Evolutionary conservation across 2,888 invertebrate species (phyloP).

Genomic region (Beris chalybata): DNA sequence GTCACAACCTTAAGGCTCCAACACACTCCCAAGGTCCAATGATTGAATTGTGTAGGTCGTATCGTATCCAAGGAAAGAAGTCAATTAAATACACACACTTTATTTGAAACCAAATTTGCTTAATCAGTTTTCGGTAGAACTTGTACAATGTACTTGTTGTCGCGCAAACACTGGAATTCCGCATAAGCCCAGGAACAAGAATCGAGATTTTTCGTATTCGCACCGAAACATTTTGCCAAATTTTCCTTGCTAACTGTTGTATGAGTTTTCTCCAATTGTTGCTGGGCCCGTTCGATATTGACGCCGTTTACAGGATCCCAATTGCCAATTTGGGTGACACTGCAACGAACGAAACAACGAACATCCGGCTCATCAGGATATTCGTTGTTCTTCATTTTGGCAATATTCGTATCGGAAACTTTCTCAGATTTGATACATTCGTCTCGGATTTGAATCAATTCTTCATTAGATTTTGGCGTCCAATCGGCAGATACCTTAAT

Average conservation of each 20-base stretch:
- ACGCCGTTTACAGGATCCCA: slow-evolving; percentile 6
- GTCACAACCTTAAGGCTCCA: too few species aligned
- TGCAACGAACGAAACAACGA: not conserved
- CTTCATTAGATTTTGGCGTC: not conserved
- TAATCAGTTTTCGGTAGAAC: too few species aligned
- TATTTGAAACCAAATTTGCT: too few species aligned
- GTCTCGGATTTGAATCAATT: not conserved
- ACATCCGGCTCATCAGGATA: not conserved
- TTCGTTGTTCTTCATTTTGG: too few species aligned
- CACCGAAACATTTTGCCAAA: not conserved
- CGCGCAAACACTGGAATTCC: not conserved
- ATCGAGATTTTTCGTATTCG: not conserved
- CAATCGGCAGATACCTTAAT: not conserved
- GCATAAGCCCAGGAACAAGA: not conserved
- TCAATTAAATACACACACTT: too few species aligned
- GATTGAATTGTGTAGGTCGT: too few species aligned
- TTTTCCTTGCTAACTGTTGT: not conserved
- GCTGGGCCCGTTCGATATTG: not conserved
- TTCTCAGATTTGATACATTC: slow-evolving; percentile 2
- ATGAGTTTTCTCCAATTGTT: too few species aligned
- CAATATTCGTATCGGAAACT: not conserved
- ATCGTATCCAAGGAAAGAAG: too few species aligned
- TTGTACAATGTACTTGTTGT: not conserved
- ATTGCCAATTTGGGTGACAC: not conserved
- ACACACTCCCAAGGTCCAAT: too few species aligned